phyloP scores from a whole-genome alignment of 2,888 invertebrate genomes.

The Epinotia nisella region DNA sequence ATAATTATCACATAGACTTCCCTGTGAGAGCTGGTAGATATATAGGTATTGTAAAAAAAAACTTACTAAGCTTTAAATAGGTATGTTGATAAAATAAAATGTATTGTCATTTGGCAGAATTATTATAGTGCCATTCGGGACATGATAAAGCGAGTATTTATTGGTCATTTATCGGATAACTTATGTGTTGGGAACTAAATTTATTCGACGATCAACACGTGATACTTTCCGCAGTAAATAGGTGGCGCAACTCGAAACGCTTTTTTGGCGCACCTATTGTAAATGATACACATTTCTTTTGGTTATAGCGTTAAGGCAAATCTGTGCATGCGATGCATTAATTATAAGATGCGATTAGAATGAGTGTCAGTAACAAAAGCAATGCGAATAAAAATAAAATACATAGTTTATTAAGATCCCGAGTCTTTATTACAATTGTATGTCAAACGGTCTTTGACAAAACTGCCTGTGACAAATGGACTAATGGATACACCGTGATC shows the following conservation, averaged over 20 bases:
- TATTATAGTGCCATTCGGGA: conserved; percentile 5
- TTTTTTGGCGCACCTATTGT: neutral
- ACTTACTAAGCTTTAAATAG: neutral
- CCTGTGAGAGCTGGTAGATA: no score
- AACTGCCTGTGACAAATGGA: no score
- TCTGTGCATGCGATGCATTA: neutral
- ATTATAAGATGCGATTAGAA: no score
- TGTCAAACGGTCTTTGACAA: no score
- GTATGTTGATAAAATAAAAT: neutral
- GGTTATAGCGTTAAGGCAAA: neutral
- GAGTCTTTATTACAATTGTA: no score
- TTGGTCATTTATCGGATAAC: conserved; percentile 5
- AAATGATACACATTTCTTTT: neutral
- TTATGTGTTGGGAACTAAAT: neutral
- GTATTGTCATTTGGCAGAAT: neutral
- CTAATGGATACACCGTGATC: neutral
- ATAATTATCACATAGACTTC: neutral
- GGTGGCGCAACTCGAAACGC: neutral
- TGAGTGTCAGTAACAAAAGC: no score
- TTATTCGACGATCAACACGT: conserved; percentile 8
- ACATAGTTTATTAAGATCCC: no score
- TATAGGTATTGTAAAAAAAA: neutral
- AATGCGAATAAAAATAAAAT: no score
- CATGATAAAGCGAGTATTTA: conserved; percentile 10
- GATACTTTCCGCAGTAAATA: neutral